phyloP scores from a whole-genome alignment of 2,797 vertebrate genomes.

The Squalus acanthias region DNA sequence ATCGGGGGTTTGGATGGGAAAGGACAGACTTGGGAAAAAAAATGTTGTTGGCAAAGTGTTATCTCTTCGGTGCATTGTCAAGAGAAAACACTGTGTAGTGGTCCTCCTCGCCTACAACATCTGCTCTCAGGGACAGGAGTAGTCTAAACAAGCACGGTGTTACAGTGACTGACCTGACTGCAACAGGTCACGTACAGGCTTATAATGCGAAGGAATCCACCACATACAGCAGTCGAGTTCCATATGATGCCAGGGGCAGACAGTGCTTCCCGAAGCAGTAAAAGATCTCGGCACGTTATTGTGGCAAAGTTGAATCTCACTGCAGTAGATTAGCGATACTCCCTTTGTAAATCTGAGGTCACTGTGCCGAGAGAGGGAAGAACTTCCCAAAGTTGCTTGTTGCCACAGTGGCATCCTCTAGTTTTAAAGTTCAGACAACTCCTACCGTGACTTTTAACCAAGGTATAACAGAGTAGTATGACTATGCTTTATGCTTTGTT shows the following conservation, averaged over 20 bases:
- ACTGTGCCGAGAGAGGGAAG: neutral
- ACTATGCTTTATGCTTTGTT: too few species aligned
- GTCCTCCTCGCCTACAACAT: neutral
- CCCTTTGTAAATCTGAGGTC: neutral
- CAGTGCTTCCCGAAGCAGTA: neutral
- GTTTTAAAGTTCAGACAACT: neutral
- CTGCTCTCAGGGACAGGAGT: neutral
- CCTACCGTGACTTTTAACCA: too few species aligned
- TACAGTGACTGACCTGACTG: neutral
- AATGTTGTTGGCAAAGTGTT: neutral
- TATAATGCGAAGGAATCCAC: neutral
- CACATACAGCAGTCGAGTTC: too few species aligned
- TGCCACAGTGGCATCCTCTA: neutral
- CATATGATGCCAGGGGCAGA: neutral
- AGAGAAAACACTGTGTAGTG: neutral
- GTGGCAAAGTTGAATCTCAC: conserved; percentile 20
- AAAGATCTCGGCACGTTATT: neutral
- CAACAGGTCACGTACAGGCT: neutral
- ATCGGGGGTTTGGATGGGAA: neutral
- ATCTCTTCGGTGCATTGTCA: neutral
- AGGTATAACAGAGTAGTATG: too few species aligned
- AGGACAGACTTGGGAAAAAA: neutral
- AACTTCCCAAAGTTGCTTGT: neutral
- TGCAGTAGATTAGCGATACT: neutral
- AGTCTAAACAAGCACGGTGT: conserved; percentile 22